A percentile compares a stretch with the other conserved stretches of the same genome.
Evolutionary conservation across 92 coral and sea anemone species (phyloP).

Genomic region (Phenganax marumi): DNA sequence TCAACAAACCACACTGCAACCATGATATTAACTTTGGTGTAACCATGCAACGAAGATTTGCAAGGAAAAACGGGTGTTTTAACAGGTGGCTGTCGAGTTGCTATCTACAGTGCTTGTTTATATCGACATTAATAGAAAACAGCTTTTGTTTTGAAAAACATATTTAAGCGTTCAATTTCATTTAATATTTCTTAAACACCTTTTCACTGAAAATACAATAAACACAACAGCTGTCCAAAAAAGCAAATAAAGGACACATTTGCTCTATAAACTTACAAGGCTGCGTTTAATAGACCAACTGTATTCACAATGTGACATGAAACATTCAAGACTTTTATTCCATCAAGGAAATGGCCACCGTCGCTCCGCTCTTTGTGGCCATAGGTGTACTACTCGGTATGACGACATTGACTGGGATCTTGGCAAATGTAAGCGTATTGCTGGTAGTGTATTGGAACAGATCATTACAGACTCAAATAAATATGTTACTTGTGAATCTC

Average conservation of each 20-base stretch:
- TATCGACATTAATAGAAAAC: background rate
- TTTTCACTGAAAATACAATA: background rate
- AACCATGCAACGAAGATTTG: constrained; percentile 5
- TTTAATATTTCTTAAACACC: background rate
- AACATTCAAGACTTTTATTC: background rate
- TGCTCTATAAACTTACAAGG: background rate
- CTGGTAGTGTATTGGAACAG: constrained; percentile 91
- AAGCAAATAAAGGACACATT: too few species aligned
- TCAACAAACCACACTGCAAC: too few species aligned
- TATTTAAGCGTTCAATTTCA: background rate
- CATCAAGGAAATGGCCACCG: constrained; percentile 29
- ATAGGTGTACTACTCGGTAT: constrained; percentile 82
- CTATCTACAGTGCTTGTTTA: background rate
- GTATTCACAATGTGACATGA: background rate
- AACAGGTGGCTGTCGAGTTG: constrained; percentile 21
- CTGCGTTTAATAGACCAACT: constrained; percentile 6
- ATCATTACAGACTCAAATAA: constrained; percentile 75
- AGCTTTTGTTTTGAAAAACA: background rate
- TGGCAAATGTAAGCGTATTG: constrained; percentile 85
- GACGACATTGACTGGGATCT: constrained; percentile 80
- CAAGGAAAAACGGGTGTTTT: background rate
- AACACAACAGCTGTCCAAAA: background rate
- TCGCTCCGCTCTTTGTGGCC: constrained; percentile 63
- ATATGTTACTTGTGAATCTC: constrained; percentile 73
- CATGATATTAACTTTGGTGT: background rate